These are phyloP conservation scores for Cardinalis cardinalis DNA, from an alignment of 2,113 vertebrate species.

Conservation along the genomic window DNA sequence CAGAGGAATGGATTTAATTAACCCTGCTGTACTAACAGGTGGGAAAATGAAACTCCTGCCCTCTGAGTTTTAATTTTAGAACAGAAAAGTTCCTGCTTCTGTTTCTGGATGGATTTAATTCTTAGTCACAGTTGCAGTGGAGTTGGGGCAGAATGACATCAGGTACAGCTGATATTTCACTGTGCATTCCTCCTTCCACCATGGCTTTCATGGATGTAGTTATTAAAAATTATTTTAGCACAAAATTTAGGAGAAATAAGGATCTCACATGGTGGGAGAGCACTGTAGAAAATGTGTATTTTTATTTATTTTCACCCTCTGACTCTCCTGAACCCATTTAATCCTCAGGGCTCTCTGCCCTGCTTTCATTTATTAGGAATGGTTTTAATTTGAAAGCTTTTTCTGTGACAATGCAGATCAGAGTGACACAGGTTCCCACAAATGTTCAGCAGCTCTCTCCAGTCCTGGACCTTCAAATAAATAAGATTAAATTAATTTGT, in stretches of 20 bases:
- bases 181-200: background rate
- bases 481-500: conserved; percentile 64
- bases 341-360: conserved; percentile 27
- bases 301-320: conserved; percentile 25
- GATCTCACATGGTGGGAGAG: background rate
- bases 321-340: background rate
- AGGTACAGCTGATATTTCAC: background rate
- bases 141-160: background rate
- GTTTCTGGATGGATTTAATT: background rate
- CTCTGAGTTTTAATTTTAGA: background rate
- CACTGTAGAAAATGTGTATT: background rate
- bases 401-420: conserved; percentile 67
- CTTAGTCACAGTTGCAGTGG: background rate
- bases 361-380: conserved; percentile 62
- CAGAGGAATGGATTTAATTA: background rate
- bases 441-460: conserved; percentile 43
- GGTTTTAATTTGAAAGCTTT: conserved; percentile 59
- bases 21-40: background rate
- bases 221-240: background rate
- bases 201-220: fast-evolving
- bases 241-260: background rate
- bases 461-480: conserved; percentile 62
- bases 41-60: background rate
- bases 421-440: conserved; percentile 51
- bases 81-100: background rate